Evolutionary conservation across 1,140 invertebrate genomes (phyloP).

Genomic region (Scylla paramamosain): DNA sequence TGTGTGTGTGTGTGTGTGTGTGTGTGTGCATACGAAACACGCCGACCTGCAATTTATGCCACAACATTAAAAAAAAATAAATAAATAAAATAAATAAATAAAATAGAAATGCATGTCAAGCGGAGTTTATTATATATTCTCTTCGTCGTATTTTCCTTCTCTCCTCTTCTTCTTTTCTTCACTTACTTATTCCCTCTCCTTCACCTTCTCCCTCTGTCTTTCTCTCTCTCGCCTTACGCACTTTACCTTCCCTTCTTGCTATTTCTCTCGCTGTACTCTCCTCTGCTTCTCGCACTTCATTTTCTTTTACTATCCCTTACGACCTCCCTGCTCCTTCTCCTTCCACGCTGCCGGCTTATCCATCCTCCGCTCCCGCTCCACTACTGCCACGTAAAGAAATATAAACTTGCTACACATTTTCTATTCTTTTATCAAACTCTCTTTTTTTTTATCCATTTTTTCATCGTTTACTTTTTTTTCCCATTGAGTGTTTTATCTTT

Average conservation of each 20-base stretch:
- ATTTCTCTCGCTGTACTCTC: not conserved
- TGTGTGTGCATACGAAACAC: not conserved
- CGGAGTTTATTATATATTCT: not conserved
- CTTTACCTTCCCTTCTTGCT: not conserved
- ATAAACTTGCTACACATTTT: not conserved
- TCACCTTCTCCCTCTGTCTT: not conserved
- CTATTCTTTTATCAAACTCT: not conserved
- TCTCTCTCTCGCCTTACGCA: not conserved
- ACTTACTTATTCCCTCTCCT: not conserved
- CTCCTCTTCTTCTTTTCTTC: not conserved
- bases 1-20: constrained; percentile 33
- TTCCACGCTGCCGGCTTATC: not conserved
- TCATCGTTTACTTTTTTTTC: not conserved
- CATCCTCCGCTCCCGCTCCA: not conserved
- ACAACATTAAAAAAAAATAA: not conserved
- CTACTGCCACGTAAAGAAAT: not conserved
- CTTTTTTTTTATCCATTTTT: not conserved
- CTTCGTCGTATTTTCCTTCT: not conserved
- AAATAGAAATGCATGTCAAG: too few relatives aligned
- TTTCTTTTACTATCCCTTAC: not conserved
- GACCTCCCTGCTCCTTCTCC: not conserved
- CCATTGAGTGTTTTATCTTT: too few relatives aligned
- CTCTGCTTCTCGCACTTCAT: not conserved
- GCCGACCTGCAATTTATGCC: not conserved
- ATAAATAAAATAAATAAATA: not conserved